These are phyloP conservation scores for Ailurus styani DNA, from an alignment of 2,113 vertebrate genomes.

Conservation along the genomic window DNA sequence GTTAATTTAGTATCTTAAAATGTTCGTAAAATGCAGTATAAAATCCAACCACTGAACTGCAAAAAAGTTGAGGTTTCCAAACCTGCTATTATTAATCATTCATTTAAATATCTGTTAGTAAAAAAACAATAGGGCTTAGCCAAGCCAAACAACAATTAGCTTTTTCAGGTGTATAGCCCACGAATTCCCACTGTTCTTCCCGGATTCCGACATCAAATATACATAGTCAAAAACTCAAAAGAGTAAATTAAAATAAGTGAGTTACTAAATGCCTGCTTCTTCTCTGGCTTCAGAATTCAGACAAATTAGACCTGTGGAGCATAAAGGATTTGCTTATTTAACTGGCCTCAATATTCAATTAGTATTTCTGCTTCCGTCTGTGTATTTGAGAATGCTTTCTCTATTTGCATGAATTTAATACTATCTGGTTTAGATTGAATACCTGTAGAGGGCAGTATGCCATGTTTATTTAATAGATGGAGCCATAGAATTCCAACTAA, in stretches of 20 bases:
- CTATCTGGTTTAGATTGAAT: background rate
- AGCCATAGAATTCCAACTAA: background rate
- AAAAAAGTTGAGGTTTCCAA: constrained; percentile 1
- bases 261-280: background rate
- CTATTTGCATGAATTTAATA: background rate
- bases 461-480: background rate
- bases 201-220: background rate
- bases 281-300: constrained; percentile 6
- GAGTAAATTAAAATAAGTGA: background rate
- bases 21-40: background rate
- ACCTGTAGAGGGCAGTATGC: constrained; percentile 61
- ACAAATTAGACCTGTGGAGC: background rate
- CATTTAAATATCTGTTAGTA: background rate
- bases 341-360: background rate
- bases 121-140: background rate
- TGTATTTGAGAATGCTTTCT: background rate
- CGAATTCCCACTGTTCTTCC: background rate
- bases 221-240: background rate
- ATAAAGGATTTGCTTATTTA: background rate
- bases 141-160: constrained; percentile 1
- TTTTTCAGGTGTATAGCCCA: background rate
- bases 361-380: background rate
- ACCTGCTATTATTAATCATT: background rate
- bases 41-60: background rate
- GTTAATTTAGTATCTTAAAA: background rate